phyloP scores from a whole-genome alignment of 2,113 vertebrate genomes.

The Ciconia maguari region DNA sequence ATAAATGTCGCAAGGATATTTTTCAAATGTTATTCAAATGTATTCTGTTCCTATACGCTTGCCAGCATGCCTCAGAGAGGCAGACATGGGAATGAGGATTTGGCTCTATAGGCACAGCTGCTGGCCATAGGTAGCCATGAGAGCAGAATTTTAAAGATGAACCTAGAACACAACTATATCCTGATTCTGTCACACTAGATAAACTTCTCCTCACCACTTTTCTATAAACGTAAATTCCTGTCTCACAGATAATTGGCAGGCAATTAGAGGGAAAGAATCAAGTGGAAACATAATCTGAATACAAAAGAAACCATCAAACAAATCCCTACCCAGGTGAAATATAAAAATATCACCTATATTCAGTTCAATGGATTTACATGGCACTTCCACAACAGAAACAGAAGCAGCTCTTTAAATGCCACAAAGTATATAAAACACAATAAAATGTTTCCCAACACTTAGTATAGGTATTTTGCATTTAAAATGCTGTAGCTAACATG shows the following conservation, averaged over 20 bases:
- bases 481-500: neutral
- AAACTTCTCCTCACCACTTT: slow-evolving; percentile 46
- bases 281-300: slow-evolving; percentile 19
- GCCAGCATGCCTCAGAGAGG: slow-evolving; percentile 23
- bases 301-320: slow-evolving; percentile 32
- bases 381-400: slow-evolving; percentile 25
- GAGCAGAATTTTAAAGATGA: slow-evolving; percentile 58
- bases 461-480: neutral
- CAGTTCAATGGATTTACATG: neutral
- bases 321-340: slow-evolving; percentile 5
- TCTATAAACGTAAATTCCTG: slow-evolving; percentile 20
- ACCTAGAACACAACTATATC: slow-evolving; percentile 41
- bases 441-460: slow-evolving; percentile 32
- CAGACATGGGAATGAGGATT: slow-evolving; percentile 26
- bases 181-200: slow-evolving; percentile 57
- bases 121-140: slow-evolving; percentile 32
- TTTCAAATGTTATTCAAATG: slow-evolving; percentile 46
- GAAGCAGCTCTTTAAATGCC: slow-evolving; percentile 15
- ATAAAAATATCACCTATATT: slow-evolving; percentile 30
- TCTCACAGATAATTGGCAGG: slow-evolving; percentile 44
- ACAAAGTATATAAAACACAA: neutral
- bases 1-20: slow-evolving; percentile 13
- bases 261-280: slow-evolving; percentile 27
- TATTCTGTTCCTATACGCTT: slow-evolving; percentile 32
- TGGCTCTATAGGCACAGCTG: slow-evolving; percentile 37